Conservation (phyloP, 2,888 invertebrate genomes). For the Caenorhabditis sp. region DNA sequence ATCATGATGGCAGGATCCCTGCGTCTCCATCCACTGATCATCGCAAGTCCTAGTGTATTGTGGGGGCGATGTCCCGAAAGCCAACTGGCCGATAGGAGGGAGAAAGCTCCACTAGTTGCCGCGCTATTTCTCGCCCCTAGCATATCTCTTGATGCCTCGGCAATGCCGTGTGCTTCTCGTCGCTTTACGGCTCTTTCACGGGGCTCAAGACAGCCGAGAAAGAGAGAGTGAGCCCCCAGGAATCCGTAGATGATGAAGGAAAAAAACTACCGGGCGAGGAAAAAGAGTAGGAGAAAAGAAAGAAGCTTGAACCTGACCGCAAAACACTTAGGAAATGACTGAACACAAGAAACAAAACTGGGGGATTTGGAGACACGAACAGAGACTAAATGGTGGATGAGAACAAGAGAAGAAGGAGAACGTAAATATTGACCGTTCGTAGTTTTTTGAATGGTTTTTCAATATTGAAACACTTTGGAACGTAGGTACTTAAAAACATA, state of each 20-base stretch:
- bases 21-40: constrained; percentile 42
- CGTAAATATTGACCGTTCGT: constrained; percentile 51
- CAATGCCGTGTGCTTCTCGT: constrained; percentile 47
- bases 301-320: constrained; percentile 56
- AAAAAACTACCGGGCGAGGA: constrained; percentile 35
- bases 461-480: constrained; percentile 21
- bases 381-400: constrained; percentile 2
- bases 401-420: constrained; percentile 5
- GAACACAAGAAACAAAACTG: constrained; percentile 28
- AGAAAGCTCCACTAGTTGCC: constrained; percentile 44
- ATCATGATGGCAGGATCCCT: constrained; percentile 52
- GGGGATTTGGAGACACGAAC: constrained; percentile 26
- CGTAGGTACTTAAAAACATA: constrained; percentile 1
- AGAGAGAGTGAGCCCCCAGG: constrained; percentile 22
- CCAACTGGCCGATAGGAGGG: constrained; percentile 56
- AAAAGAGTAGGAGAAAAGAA: constrained; percentile 18
- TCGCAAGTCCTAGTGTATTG: constrained; percentile 58
- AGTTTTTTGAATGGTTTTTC: constrained; percentile 18
- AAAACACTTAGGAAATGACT: constrained; percentile 50
- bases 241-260: constrained; percentile 43
- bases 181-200: constrained; percentile 62
- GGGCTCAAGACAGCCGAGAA: constrained; percentile 36
- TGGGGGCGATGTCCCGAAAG: constrained; percentile 63
- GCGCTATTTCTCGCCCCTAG: constrained; percentile 59
- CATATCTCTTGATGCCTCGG: constrained; percentile 53